A percentile compares a stretch with the other conserved stretches of the same genome.
Evolutionary conservation across 1,140 invertebrate species (phyloP).

Genomic region (Drosophila orena): DNA sequence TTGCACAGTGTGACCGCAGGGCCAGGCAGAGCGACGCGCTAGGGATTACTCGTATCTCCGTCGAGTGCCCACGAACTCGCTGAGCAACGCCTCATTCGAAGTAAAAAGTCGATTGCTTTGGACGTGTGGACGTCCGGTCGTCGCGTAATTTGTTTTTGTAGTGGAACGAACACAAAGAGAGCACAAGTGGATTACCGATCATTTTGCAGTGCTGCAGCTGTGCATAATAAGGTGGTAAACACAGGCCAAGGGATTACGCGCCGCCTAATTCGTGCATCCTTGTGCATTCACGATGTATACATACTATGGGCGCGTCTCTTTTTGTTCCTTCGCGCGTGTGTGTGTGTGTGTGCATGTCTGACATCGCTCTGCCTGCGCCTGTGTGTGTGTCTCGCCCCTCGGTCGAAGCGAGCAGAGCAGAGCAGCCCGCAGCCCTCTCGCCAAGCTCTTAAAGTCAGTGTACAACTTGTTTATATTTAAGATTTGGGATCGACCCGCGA

Average conservation of each 20-base stretch:
- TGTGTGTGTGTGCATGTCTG: slow-evolving; percentile 38
- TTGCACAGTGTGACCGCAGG: slow-evolving; percentile 2
- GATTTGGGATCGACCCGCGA: slow-evolving; percentile 10
- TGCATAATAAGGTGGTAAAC: slow-evolving; percentile 1
- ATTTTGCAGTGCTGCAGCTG: slow-evolving; percentile 3
- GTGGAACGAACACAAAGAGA: slow-evolving; percentile 33
- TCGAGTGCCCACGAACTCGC: neutral
- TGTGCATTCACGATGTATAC: slow-evolving; percentile 11
- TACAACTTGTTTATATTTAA: slow-evolving; percentile 36
- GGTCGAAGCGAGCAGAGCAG: slow-evolving; percentile 5
- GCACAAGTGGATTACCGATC: slow-evolving; percentile 1
- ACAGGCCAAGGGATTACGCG: neutral
- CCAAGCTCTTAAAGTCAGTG: neutral
- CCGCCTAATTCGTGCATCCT: neutral
- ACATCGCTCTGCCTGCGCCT: slow-evolving; percentile 4
- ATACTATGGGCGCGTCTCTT: slow-evolving; percentile 57
- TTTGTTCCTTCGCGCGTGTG: slow-evolving; percentile 29
- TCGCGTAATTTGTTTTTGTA: slow-evolving; percentile 53
- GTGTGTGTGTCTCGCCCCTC: slow-evolving; percentile 43
- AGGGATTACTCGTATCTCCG: neutral
- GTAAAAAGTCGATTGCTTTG: slow-evolving; percentile 29
- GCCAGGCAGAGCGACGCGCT: neutral
- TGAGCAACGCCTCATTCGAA: slow-evolving; percentile 15
- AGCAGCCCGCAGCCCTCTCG: no score
- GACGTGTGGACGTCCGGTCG: slow-evolving; percentile 24